Percentiles rank a stretch among this genome's conserved stretches.
Evolutionary conservation across 2,888 invertebrate species (phyloP).

Genomic region (Colostygia pectinataria): DNA sequence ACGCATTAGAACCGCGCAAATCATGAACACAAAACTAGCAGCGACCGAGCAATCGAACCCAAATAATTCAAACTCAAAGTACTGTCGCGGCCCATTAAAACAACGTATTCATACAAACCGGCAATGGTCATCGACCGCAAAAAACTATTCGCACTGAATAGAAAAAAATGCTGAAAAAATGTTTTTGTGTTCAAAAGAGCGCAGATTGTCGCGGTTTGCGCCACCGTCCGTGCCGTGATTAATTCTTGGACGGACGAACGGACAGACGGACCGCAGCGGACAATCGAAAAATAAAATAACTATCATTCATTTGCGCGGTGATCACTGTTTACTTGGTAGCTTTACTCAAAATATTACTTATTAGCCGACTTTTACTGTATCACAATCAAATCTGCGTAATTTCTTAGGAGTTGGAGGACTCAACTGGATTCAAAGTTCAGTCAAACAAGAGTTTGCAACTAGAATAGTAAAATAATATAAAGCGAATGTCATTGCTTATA

Average conservation of each 20-base stretch:
- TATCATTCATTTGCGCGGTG: slow-evolving; percentile 72
- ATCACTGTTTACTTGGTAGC: slow-evolving; percentile 66
- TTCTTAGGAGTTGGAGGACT: too few species aligned
- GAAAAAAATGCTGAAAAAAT: slow-evolving; percentile 62
- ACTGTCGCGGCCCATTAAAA: slow-evolving; percentile 49
- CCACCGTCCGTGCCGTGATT: slow-evolving; percentile 63
- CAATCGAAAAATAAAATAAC: slow-evolving; percentile 81
- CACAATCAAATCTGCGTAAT: too few species aligned
- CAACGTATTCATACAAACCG: slow-evolving; percentile 56
- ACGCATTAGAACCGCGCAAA: not conserved
- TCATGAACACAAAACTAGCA: too few species aligned
- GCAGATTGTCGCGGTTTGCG: slow-evolving; percentile 74
- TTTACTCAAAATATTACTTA: slow-evolving; percentile 42
- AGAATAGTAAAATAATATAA: too few species aligned
- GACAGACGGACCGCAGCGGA: slow-evolving; percentile 62
- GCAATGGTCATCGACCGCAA: slow-evolving; percentile 70
- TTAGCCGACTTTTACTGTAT: too few species aligned
- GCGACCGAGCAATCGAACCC: slow-evolving; percentile 1
- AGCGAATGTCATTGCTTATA: too few species aligned
- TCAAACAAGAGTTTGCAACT: too few species aligned
- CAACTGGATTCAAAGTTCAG: too few species aligned
- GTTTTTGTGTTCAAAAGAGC: slow-evolving; percentile 65
- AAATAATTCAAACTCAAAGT: slow-evolving; percentile 22
- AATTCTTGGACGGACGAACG: slow-evolving; percentile 71
- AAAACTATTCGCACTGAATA: slow-evolving; percentile 76